A percentile compares a stretch with the other conserved stretches of the same genome.
phyloP scores from a whole-genome alignment of 2,797 vertebrate species.

The Enteromius trimaculatus region DNA sequence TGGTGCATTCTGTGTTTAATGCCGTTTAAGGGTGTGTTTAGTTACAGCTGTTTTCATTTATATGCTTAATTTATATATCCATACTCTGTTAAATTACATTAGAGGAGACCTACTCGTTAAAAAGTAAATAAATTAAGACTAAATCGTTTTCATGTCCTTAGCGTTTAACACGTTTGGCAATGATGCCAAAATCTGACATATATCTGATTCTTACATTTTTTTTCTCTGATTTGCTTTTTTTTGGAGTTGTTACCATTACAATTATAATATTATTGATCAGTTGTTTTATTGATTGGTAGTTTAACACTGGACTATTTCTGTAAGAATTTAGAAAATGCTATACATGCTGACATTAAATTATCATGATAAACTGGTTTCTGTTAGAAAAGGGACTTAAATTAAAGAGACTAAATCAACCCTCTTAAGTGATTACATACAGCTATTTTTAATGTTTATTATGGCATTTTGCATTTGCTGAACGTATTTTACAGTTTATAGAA shows the following conservation, averaged over 20 bases:
- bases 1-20: background rate
- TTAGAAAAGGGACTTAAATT: background rate
- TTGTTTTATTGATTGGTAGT: background rate
- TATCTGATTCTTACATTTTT: background rate
- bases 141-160: background rate
- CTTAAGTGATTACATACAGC: background rate
- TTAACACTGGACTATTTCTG: background rate
- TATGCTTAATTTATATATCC: background rate
- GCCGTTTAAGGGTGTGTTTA: background rate
- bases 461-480: background rate
- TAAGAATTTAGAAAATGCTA: background rate
- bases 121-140: background rate
- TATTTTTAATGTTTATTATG: background rate
- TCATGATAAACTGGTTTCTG: background rate
- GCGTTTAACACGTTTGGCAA: too few relatives aligned
- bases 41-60: background rate
- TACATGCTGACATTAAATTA: background rate
- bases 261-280: background rate
- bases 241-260: background rate
- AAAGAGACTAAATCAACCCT: background rate
- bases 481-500: constrained; percentile 4
- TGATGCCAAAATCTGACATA: background rate
- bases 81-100: background rate
- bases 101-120: background rate
- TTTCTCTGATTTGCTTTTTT: background rate